A percentile compares a stretch with the other conserved stretches of the same genome.
Conservation (phyloP, 2,888 invertebrate species). For the Tigriopus californicus region DNA sequence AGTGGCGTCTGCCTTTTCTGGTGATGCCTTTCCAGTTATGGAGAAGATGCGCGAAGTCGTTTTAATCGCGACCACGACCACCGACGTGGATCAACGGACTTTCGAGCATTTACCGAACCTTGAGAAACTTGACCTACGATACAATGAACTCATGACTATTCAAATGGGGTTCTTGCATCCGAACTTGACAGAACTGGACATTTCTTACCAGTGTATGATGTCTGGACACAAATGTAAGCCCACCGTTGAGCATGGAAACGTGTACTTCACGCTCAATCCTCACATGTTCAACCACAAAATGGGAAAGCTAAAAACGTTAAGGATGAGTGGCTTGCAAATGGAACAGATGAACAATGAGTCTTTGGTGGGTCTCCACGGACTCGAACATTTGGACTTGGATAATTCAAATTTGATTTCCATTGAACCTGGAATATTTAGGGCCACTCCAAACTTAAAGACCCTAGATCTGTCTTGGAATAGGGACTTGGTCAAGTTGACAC, state of each 20-base stretch:
- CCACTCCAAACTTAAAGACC: constrained; percentile 35
- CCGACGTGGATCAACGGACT: background rate
- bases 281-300: background rate
- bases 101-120: background rate
- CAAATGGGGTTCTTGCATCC: background rate
- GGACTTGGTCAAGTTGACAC: background rate
- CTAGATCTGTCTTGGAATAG: constrained; percentile 36
- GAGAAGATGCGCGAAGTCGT: too few species aligned
- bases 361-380: constrained; percentile 37
- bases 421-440: constrained; percentile 32
- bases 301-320: background rate
- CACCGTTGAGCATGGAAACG: background rate
- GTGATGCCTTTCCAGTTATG: too few species aligned
- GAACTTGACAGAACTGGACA: background rate
- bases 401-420: constrained; percentile 34
- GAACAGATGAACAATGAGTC: constrained; percentile 27
- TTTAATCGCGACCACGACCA: too few species aligned
- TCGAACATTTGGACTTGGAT: constrained; percentile 37
- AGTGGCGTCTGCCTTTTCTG: too few species aligned
- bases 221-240: background rate
- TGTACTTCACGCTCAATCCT: background rate
- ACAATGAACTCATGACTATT: background rate
- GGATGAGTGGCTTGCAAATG: background rate
- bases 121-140: background rate
- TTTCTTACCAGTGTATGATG: background rate